phyloP scores from a whole-genome alignment of 1,140 invertebrate genomes.

The Tetramorium simillimum region DNA sequence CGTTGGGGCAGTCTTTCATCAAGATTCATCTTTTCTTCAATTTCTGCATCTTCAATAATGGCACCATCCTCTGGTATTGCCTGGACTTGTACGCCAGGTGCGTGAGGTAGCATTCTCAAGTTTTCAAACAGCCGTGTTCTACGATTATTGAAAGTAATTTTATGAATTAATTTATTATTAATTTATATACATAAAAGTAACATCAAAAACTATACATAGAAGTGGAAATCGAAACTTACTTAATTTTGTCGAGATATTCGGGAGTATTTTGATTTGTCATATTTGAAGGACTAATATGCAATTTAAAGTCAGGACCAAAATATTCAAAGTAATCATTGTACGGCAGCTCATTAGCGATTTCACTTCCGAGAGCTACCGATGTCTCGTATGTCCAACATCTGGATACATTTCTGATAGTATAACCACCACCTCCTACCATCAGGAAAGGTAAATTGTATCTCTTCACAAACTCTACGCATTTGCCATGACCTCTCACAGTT shows the following conservation, averaged over 20 bases:
- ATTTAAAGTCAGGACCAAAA: slow-evolving; percentile 99
- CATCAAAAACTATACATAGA: not conserved
- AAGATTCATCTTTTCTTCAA: slow-evolving; percentile 96
- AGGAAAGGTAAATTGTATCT: slow-evolving; percentile 98
- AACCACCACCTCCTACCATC: slow-evolving; percentile 99
- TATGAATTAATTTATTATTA: slow-evolving; percentile 34
- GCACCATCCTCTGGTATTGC: slow-evolving; percentile 95
- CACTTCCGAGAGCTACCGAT: slow-evolving; percentile 96
- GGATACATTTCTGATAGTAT: slow-evolving; percentile 99
- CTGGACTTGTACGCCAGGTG: slow-evolving; percentile 99
- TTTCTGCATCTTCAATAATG: slow-evolving; percentile 95
- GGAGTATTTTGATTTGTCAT: slow-evolving; percentile 99
- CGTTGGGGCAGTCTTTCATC: slow-evolving; percentile 96
- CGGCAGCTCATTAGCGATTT: slow-evolving; percentile 99
- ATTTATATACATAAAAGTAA: not conserved
- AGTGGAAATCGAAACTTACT: slow-evolving; percentile 87
- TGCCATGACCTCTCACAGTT: slow-evolving; percentile 98
- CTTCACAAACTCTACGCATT: slow-evolving; percentile 99
- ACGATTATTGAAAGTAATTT: slow-evolving; percentile 67
- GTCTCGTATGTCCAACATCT: slow-evolving; percentile 99
- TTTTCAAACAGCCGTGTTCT: slow-evolving; percentile 97
- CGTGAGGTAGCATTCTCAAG: slow-evolving; percentile 98
- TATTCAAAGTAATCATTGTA: slow-evolving; percentile 99
- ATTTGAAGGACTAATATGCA: slow-evolving; percentile 99
- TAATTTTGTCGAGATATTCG: slow-evolving; percentile 99